phyloP scores from a whole-genome alignment of 2,797 vertebrate genomes.

The Thaleichthys pacificus region DNA sequence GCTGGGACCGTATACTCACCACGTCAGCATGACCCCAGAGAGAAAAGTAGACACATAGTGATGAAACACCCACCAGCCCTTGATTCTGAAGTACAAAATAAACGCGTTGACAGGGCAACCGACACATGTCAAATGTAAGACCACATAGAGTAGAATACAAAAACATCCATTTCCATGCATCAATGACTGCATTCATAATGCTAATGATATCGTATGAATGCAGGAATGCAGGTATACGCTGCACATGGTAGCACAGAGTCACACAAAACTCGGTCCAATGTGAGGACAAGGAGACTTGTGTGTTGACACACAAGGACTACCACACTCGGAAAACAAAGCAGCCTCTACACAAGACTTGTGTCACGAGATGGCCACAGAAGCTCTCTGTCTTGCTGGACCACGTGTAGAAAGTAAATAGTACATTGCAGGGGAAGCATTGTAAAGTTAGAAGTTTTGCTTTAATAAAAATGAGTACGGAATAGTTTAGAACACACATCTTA shows the following conservation, averaged over 20 bases:
- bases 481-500: not conserved
- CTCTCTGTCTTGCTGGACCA: not conserved
- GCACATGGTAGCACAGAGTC: not conserved
- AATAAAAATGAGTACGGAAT: not conserved
- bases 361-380: not conserved
- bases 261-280: not conserved
- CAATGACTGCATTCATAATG: not conserved
- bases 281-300: not conserved
- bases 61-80: slow-evolving; percentile 98
- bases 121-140: not conserved
- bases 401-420: slow-evolving; percentile 2
- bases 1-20: slow-evolving; percentile 69
- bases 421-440: not conserved
- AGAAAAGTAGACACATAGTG: slow-evolving; percentile 94
- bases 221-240: not conserved
- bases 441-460: not conserved
- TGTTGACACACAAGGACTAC: not conserved
- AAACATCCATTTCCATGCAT: not conserved
- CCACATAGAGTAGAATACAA: not conserved
- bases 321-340: not conserved
- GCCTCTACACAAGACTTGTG: not conserved
- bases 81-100: slow-evolving; percentile 81
- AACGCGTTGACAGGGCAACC: too few relatives aligned
- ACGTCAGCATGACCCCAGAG: slow-evolving; percentile 96
- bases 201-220: not conserved